Conservation (phyloP, 1,140 invertebrate genomes). For the Zaprionus davidi region DNA sequence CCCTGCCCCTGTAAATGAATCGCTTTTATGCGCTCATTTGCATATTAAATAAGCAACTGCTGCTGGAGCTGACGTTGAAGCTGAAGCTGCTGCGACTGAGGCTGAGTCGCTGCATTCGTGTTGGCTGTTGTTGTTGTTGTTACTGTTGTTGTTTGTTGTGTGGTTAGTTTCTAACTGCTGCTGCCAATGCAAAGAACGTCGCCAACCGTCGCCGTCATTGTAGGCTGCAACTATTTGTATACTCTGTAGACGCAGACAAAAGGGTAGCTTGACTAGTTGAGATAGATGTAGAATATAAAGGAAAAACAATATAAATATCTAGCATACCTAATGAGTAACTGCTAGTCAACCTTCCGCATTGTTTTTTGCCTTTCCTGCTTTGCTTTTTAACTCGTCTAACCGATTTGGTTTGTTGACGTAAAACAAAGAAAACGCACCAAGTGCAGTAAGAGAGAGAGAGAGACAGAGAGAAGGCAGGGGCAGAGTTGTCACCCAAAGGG, state of each 20-base stretch:
- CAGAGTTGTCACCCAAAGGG: constrained; percentile 7
- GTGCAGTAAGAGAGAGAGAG: not conserved
- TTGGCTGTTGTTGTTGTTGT: constrained; percentile 40
- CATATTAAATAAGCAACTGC: constrained; percentile 77
- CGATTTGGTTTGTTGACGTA: constrained; percentile 75
- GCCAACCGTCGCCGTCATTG: constrained; percentile 38
- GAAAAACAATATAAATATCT: not conserved
- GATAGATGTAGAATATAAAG: not conserved
- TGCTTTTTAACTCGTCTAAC: constrained; percentile 56
- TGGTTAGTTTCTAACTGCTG: constrained; percentile 70
- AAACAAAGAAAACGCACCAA: constrained; percentile 60
- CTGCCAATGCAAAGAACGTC: constrained; percentile 69
- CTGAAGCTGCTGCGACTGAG: constrained; percentile 24
- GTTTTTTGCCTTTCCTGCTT: constrained; percentile 24
- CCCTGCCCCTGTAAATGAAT: constrained; percentile 73
- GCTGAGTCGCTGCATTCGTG: constrained; percentile 49
- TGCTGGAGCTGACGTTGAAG: constrained; percentile 20
- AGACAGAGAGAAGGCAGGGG: not conserved
- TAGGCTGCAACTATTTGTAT: constrained; percentile 62
- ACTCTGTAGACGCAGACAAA: not conserved
- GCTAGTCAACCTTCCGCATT: not conserved
- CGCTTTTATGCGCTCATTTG: constrained; percentile 82
- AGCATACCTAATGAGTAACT: not conserved
- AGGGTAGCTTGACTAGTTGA: not conserved
- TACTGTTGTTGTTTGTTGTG: constrained; percentile 40